A percentile compares a stretch with the other conserved stretches of the same genome.
Conservation (phyloP, 2,113 vertebrate species). For the Benthochromis sp. region DNA sequence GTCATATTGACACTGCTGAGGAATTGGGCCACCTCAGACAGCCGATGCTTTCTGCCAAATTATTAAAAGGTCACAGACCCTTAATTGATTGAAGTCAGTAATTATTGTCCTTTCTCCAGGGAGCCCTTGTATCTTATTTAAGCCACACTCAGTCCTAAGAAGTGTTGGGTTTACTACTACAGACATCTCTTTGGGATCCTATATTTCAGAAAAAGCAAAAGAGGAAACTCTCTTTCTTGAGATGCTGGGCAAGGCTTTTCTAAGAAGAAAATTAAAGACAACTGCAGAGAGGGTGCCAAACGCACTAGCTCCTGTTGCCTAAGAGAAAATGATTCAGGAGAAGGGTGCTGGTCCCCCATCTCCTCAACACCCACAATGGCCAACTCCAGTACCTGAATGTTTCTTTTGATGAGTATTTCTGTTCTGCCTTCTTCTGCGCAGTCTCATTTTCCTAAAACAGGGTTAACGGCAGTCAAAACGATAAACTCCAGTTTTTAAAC, state of each 20-base stretch:
- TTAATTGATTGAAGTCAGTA: not conserved
- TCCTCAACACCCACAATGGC: not conserved
- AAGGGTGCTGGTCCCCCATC: not conserved
- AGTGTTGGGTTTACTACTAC: not conserved
- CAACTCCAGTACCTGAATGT: not conserved
- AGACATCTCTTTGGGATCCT: not conserved
- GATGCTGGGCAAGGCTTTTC: not conserved
- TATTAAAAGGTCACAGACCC: not conserved
- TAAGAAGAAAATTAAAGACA: not conserved
- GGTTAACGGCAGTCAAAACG: not conserved
- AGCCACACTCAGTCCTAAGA: not conserved
- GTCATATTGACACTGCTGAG: not conserved
- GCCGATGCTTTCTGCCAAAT: not conserved
- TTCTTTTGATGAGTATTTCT: not conserved
- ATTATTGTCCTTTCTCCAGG: not conserved
- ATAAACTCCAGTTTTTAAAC: not conserved
- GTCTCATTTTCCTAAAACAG: not conserved
- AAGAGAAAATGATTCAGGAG: not conserved
- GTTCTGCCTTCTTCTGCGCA: not conserved
- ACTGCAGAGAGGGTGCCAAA: not conserved
- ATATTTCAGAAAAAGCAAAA: not conserved
- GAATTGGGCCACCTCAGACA: not conserved
- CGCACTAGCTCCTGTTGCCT: not conserved
- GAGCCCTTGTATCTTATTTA: not conserved
- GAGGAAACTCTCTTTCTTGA: not conserved